Evolutionary conservation across 2,797 vertebrate genomes (phyloP).

Genomic region (Enteromius fasciolatus): DNA sequence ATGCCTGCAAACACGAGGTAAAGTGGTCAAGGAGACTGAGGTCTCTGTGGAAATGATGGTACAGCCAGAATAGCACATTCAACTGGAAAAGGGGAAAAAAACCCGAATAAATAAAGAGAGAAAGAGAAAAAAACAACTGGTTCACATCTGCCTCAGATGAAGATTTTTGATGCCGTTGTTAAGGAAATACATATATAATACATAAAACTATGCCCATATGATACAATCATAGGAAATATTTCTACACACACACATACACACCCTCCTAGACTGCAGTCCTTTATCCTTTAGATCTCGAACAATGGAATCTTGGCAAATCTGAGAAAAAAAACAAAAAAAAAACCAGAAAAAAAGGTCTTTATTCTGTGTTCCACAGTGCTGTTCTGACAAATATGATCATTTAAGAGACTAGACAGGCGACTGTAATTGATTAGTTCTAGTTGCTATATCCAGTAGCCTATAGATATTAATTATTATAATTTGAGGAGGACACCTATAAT

Average conservation of each 20-base stretch:
- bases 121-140: not conserved
- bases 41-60: slow-evolving; percentile 48
- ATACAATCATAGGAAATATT: not conserved
- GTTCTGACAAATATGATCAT: slow-evolving; percentile 16
- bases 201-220: not conserved
- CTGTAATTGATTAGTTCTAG: slow-evolving; percentile 43
- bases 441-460: slow-evolving; percentile 41
- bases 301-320: not conserved
- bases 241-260: too few relatives aligned
- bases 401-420: slow-evolving; percentile 22
- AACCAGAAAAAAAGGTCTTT: not conserved
- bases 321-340: not conserved
- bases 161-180: not conserved
- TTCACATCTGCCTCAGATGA: not conserved
- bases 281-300: not conserved
- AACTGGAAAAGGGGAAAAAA: not conserved
- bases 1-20: slow-evolving; percentile 56
- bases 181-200: not conserved
- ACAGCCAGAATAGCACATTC: slow-evolving; percentile 33
- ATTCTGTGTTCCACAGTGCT: not conserved
- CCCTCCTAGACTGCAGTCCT: not conserved
- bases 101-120: too few relatives aligned
- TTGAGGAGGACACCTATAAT: slow-evolving; percentile 55
- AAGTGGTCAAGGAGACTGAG: slow-evolving; percentile 74
- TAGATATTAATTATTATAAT: slow-evolving; percentile 53